Conservation (phyloP, 1,140 invertebrate species). For the Apocrypta bakeri region DNA sequence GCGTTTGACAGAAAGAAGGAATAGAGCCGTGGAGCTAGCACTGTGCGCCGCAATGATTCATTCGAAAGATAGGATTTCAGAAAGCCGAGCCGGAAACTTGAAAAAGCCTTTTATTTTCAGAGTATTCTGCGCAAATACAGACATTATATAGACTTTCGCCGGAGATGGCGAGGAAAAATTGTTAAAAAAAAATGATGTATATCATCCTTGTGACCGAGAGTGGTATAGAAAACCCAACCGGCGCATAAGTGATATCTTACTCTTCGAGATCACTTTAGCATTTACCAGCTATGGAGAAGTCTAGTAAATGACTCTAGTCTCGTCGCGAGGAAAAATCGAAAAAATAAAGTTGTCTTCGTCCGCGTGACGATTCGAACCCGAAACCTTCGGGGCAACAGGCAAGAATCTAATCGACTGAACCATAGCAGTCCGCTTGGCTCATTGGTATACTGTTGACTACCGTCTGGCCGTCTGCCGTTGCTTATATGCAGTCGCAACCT, state of each 20-base stretch:
- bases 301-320: conserved; percentile 50
- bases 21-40: neutral
- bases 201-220: conserved; percentile 12
- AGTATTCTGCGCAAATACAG: neutral
- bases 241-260: conserved; percentile 51
- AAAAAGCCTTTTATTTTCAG: conserved; percentile 27
- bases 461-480: neutral
- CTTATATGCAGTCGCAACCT: neutral
- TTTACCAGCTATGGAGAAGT: conserved; percentile 13
- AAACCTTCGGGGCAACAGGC: neutral
- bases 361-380: conserved; percentile 41
- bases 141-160: neutral
- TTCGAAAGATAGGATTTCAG: conserved; percentile 29
- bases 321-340: neutral
- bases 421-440: neutral
- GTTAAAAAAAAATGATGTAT: conserved; percentile 29
- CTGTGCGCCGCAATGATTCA: neutral
- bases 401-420: conserved; percentile 4
- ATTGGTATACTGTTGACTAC: neutral
- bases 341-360: neutral
- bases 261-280: conserved; percentile 50
- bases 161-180: neutral
- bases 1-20: conserved; percentile 7
- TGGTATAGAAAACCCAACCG: neutral
- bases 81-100: neutral